These are phyloP conservation scores for Mayetiola destructor DNA, from an alignment of 2,888 invertebrate genomes.

Conservation along the genomic window DNA sequence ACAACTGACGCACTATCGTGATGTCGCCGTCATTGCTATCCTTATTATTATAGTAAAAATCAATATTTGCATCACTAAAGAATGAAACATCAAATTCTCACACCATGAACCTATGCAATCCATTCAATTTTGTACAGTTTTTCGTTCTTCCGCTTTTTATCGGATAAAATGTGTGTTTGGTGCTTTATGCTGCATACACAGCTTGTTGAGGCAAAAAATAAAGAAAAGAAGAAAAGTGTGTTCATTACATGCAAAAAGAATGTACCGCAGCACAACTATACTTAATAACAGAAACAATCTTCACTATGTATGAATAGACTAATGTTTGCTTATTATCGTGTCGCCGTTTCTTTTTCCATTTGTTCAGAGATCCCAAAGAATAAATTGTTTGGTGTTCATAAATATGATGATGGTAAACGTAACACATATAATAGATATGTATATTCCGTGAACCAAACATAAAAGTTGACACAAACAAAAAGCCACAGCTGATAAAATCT, in stretches of 20 bases:
- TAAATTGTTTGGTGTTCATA: no score
- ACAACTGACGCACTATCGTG: not conserved
- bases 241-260: no score
- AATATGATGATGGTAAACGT: not conserved
- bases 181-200: not conserved
- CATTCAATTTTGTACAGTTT: not conserved
- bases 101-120: not conserved
- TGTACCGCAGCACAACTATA: no score
- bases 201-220: no score
- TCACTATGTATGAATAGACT: not conserved
- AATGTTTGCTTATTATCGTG: conserved; percentile 5
- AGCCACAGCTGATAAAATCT: no score
- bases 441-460: not conserved
- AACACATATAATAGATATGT: not conserved
- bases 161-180: not conserved
- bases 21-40: no score
- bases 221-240: no score
- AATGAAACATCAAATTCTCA: no score
- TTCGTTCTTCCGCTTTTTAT: not conserved
- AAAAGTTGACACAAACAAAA: not conserved
- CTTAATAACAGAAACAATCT: not conserved
- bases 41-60: not conserved
- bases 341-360: not conserved
- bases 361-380: not conserved
- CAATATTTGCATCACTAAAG: not conserved